Evolutionary conservation across 2,797 vertebrate genomes (phyloP).

Genomic region (Takifugu ocellatus): DNA sequence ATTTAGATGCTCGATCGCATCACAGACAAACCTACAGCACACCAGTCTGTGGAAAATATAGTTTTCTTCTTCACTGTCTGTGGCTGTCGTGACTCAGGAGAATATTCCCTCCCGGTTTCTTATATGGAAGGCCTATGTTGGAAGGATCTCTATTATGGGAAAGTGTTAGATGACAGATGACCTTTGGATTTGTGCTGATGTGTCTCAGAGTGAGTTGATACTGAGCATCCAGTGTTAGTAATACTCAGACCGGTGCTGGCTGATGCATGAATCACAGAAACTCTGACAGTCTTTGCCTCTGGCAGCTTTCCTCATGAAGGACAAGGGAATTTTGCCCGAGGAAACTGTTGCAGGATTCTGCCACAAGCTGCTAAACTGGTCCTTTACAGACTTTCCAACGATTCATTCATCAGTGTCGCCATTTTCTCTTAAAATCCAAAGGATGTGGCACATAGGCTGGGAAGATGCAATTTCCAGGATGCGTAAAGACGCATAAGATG

Average conservation of each 20-base stretch:
- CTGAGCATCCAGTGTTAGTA: constrained; percentile 34
- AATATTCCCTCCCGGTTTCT: constrained; percentile 33
- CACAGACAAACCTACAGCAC: not conserved
- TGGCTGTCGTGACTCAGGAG: constrained; percentile 44
- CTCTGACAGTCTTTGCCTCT: constrained; percentile 25
- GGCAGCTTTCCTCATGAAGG: constrained; percentile 27
- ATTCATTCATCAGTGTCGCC: not conserved
- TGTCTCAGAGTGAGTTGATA: constrained; percentile 28
- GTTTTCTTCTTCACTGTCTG: constrained; percentile 2
- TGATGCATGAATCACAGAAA: constrained; percentile 47
- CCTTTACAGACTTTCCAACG: not conserved
- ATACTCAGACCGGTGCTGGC: constrained; percentile 27
- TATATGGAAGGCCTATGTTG: constrained; percentile 36
- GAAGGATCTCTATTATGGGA: constrained; percentile 41
- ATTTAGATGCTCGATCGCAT: not conserved
- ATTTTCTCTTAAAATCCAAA: not conserved
- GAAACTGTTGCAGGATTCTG: no score
- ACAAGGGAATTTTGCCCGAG: not conserved
- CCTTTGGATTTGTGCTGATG: constrained; percentile 42
- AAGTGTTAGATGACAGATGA: constrained; percentile 42
- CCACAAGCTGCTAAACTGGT: no score
- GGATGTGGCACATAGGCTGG: no score
- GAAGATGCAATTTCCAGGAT: no score
- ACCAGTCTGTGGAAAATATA: not conserved
- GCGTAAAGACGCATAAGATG: no score